Percentiles rank a stretch among this genome's conserved stretches.
Evolutionary conservation across 2,888 invertebrate species (phyloP).

Genomic region (Synanthedon formicaeformis): DNA sequence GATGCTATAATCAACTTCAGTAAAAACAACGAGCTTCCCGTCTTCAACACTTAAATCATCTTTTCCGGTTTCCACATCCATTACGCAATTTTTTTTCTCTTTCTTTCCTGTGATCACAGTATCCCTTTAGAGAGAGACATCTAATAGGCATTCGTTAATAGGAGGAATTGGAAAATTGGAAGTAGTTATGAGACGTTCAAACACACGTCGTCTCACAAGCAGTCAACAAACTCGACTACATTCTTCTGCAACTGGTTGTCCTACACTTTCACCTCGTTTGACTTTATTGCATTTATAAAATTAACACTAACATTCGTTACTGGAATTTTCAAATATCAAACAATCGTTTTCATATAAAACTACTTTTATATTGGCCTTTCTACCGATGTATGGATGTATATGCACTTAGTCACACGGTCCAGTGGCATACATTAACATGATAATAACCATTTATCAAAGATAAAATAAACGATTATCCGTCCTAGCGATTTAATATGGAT

Average conservation of each 20-base stretch:
- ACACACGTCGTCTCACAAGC: neutral
- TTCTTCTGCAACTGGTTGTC: neutral
- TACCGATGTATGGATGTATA: too few species aligned
- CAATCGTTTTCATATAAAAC: too few species aligned
- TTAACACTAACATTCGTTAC: neutral
- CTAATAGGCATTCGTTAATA: slow-evolving; percentile 20
- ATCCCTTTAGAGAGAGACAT: slow-evolving; percentile 13
- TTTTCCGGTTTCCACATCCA: slow-evolving; percentile 45
- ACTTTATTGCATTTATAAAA: neutral
- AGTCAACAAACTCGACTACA: neutral
- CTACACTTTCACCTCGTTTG: neutral
- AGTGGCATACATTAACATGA: too few species aligned
- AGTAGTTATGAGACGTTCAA: neutral
- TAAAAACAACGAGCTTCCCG: slow-evolving; percentile 39
- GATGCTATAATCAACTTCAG: slow-evolving; percentile 15
- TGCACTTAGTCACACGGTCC: too few species aligned
- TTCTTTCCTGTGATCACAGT: slow-evolving; percentile 5
- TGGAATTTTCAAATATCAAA: neutral
- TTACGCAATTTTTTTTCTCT: slow-evolving; percentile 9
- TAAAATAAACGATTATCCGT: too few species aligned
- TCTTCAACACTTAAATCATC: slow-evolving; percentile 46
- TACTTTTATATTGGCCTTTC: too few species aligned
- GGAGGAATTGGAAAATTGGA: slow-evolving; percentile 38
- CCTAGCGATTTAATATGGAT: too few species aligned
- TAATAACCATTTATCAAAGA: too few species aligned